Base-by-base conservation (phyloP, 2,113 vertebrate species). In the Psophia crepitans region DNA sequence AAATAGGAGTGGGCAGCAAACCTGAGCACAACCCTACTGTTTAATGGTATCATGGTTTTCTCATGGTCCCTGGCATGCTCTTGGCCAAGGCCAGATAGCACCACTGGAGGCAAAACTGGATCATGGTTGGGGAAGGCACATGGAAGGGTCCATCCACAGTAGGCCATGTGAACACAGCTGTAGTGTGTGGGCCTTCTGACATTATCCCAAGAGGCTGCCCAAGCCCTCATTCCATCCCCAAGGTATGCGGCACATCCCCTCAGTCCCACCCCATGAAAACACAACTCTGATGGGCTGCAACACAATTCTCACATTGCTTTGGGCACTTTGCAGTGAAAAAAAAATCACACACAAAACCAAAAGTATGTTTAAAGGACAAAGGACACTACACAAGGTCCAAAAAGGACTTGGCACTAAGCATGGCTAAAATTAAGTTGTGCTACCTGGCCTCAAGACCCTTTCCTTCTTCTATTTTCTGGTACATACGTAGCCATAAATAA, bases 61-160 rank as follows among this genome's bases (percentile, higher is more conserved):
- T 32, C 54, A 23, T 17, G 33, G 49, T 79, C 30, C 37, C 27
- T 63, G 37, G 35, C 37, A 66, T 27, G 22, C 22, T 58, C 43
- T 89, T 83, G 48, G 53, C 24, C 88, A 14, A 32, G 79, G 60
- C 5, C 51, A 48, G 33, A 18, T 7, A 66, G 51, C 21, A 70
- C 13, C 35, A 20, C 3, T 4, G 3, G 49, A 32, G 17, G 28
- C 69, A 84, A 87, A 78, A 61, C 5, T 23, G 51, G 69, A 28
- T 44, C 13, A 54, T 1, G 2, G 24, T 43, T n/a, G 22, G 11
- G 16, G 41, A 76, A 76, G 32, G n/a, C 37, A 57, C 4, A 0
- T 60, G 22, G 27, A 60, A 68, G 13, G 14, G 21, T 35, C 35
- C 53, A 69, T 15, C 8, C 66, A 33, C 46, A 53, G 24, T 11